A percentile compares a stretch with the other conserved stretches of the same genome.
Conservation (phyloP, 64 coral and sea anemone genomes). For the Acropora tenuis region DNA sequence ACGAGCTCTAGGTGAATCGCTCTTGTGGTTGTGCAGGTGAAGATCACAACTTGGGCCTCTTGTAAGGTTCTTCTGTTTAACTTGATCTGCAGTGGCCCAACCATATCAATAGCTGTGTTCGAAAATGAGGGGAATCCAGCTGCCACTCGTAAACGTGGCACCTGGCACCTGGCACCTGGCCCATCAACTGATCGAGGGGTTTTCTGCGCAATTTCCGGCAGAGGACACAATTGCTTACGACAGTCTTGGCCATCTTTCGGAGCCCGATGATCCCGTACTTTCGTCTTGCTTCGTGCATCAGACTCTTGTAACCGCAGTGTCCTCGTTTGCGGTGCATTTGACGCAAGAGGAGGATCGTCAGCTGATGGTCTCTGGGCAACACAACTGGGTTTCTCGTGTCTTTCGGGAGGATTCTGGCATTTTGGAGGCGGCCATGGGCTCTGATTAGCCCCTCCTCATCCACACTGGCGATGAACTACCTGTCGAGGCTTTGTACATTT, state of each 20-base stretch:
- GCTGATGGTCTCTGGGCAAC: constrained; percentile 58
- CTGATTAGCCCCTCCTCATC: constrained; percentile 41
- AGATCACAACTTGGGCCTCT: constrained; percentile 69
- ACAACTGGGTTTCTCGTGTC: constrained; percentile 57
- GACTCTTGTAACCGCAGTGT: constrained; percentile 57
- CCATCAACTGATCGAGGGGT: constrained; percentile 27
- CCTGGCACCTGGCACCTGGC: constrained; percentile 20
- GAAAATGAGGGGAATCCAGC: neutral
- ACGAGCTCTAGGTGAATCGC: constrained; percentile 42
- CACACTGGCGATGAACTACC: constrained; percentile 29
- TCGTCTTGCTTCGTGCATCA: constrained; percentile 53
- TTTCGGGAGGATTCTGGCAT: constrained; percentile 48
- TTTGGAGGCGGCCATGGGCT: constrained; percentile 29
- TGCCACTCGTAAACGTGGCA: constrained; percentile 30
- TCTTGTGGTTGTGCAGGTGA: constrained; percentile 49
- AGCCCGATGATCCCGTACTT: constrained; percentile 54
- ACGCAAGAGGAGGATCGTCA: constrained; percentile 51
- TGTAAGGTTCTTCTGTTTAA: constrained; percentile 60
- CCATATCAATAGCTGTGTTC: constrained; percentile 47
- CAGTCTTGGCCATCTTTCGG: neutral
- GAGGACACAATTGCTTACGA: constrained; percentile 17
- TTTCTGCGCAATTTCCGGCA: constrained; percentile 37
- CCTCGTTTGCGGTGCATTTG: constrained; percentile 41
- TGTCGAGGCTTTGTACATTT: constrained; percentile 39
- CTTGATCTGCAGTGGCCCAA: constrained; percentile 43